Percentiles rank a stretch among this genome's conserved stretches.
Conservation (phyloP, 2,113 vertebrate genomes). For the Mellivora capensis region DNA sequence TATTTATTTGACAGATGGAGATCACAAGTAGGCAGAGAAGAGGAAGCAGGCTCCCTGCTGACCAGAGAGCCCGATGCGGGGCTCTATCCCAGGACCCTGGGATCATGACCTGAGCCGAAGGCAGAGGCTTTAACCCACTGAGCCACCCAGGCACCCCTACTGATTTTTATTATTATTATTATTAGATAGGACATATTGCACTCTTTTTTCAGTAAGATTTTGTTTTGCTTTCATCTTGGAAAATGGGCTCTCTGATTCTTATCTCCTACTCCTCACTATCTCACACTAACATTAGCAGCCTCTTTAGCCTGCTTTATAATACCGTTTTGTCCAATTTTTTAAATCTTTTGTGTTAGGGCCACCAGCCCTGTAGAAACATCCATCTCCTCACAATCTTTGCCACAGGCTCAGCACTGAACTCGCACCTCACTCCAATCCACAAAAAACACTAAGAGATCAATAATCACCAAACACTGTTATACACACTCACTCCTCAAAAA, state of each 20-base stretch:
- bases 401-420: not conserved
- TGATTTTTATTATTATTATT: not conserved
- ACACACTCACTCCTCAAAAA: not conserved
- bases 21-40: too few species aligned
- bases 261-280: not conserved
- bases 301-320: not conserved
- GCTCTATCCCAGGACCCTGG: too few species aligned
- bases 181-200: not conserved
- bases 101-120: too few species aligned
- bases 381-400: not conserved
- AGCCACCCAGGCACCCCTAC: too few species aligned
- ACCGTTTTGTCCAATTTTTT: not conserved
- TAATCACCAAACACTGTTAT: not conserved
- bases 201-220: not conserved
- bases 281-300: not conserved
- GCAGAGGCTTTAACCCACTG: too few species aligned
- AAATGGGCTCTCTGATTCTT: not conserved
- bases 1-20: too few species aligned
- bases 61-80: too few species aligned
- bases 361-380: not conserved
- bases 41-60: too few species aligned
- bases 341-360: not conserved
- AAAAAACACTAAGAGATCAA: not conserved
- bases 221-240: not conserved
- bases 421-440: not conserved